Evolutionary conservation across 1,140 invertebrate genomes (phyloP).

Genomic region (Cryptotermes secundus): DNA sequence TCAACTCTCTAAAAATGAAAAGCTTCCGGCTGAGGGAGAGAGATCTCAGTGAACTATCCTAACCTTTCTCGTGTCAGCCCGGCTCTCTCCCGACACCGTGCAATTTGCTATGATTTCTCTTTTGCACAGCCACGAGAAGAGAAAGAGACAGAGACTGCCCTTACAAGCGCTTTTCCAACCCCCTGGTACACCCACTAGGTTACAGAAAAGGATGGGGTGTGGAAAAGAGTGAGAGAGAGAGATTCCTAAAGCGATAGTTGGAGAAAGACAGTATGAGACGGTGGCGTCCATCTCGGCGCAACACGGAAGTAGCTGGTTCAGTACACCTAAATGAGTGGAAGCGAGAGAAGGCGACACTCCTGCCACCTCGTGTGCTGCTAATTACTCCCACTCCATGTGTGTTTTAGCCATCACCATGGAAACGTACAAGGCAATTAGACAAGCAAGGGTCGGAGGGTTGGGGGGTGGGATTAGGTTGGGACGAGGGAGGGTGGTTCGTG

Average conservation of each 20-base stretch:
- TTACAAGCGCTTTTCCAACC: constrained; percentile 2
- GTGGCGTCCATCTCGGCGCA: not conserved
- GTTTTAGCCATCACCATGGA: constrained; percentile 26
- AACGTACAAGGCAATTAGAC: constrained; percentile 32
- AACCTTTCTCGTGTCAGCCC: not conserved
- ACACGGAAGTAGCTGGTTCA: not conserved
- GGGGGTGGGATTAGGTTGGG: not conserved
- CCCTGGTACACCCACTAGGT: not conserved
- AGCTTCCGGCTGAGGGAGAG: not conserved
- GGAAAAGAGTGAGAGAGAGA: not conserved
- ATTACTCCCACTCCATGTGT: constrained; percentile 27
- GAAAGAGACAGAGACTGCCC: not conserved
- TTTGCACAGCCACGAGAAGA: constrained; percentile 3
- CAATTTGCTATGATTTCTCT: constrained; percentile 30
- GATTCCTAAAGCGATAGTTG: not conserved
- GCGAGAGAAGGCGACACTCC: not conserved
- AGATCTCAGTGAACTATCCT: not conserved
- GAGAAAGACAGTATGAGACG: not conserved
- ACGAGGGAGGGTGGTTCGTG: constrained; percentile 20
- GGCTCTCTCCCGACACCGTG: constrained; percentile 4
- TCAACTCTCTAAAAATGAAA: not conserved
- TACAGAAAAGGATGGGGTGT: not conserved
- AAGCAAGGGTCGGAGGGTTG: constrained; percentile 18
- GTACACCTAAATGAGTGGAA: not conserved
- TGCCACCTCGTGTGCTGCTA: constrained; percentile 32